Conservation (phyloP, 2,797 vertebrate species). For the Tapirus indicus region DNA sequence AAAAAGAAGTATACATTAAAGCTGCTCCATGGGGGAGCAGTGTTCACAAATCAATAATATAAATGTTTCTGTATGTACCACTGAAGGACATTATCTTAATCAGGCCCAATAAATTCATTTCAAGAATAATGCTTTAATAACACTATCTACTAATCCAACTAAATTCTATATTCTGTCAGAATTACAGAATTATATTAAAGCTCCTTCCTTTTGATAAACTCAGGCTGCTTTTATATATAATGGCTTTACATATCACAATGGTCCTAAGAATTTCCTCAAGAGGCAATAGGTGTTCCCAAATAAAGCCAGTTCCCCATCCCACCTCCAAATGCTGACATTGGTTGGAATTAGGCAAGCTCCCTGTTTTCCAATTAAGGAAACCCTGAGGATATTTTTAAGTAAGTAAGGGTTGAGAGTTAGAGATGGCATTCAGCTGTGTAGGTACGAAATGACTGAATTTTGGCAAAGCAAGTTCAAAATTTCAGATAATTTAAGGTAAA, state of each 20-base stretch:
- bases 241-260: background rate
- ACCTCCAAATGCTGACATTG: background rate
- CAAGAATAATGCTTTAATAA: slow-evolving; percentile 33
- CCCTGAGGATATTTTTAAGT: slow-evolving; percentile 4
- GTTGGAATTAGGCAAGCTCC: background rate
- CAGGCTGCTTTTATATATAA: background rate
- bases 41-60: background rate
- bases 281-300: background rate
- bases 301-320: background rate
- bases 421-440: background rate
- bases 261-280: background rate
- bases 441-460: background rate
- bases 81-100: background rate
- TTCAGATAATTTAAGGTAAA: slow-evolving; percentile 33
- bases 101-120: background rate
- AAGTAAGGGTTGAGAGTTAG: background rate
- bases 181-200: slow-evolving; percentile 14
- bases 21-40: background rate
- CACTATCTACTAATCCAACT: background rate
- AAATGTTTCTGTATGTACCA: background rate
- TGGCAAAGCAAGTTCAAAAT: background rate
- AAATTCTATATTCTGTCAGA: background rate
- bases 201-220: background rate
- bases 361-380: slow-evolving; percentile 36
- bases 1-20: background rate